A percentile compares a stretch with the other conserved stretches of the same genome.
phyloP scores from a whole-genome alignment of 64 coral and sea anemone species.

The Stylophora pistillata region DNA sequence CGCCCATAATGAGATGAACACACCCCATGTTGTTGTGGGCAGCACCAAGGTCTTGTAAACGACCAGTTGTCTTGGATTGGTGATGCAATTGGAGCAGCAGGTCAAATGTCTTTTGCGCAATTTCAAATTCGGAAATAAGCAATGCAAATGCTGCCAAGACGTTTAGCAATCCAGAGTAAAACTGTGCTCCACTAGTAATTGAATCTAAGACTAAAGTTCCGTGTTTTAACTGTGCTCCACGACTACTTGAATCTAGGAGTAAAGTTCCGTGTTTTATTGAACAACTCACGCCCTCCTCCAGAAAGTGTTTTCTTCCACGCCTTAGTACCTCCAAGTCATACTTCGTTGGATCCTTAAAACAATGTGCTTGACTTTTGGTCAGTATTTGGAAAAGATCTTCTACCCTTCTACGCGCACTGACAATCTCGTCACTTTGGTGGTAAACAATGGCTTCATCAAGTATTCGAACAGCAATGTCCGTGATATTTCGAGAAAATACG shows the following conservation, averaged over 20 bases:
- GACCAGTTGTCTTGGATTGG: background rate
- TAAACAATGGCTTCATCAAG: background rate
- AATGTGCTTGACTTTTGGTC: too few species aligned
- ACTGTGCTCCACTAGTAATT: background rate
- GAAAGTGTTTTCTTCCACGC: background rate
- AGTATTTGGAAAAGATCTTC: background rate
- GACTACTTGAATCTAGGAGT: constrained; percentile 13
- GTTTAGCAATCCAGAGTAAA: background rate
- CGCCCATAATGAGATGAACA: background rate
- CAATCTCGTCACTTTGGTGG: background rate
- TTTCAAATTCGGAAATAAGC: background rate
- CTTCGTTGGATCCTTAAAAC: background rate
- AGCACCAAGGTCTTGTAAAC: background rate
- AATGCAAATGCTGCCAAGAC: background rate
- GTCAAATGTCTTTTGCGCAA: background rate
- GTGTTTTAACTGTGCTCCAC: background rate
- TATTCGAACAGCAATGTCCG: background rate
- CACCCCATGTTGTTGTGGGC: constrained; percentile 14
- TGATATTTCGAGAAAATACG: background rate
- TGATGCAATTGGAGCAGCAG: background rate
- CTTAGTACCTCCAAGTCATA: background rate
- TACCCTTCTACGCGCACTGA: background rate
- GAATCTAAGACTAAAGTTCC: background rate
- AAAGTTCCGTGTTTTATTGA: constrained; percentile 9
- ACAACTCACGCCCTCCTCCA: background rate